A percentile compares a stretch with the other conserved stretches of the same genome.
phyloP scores from a whole-genome alignment of 2,113 vertebrate genomes.

The Gallinago undulata region DNA sequence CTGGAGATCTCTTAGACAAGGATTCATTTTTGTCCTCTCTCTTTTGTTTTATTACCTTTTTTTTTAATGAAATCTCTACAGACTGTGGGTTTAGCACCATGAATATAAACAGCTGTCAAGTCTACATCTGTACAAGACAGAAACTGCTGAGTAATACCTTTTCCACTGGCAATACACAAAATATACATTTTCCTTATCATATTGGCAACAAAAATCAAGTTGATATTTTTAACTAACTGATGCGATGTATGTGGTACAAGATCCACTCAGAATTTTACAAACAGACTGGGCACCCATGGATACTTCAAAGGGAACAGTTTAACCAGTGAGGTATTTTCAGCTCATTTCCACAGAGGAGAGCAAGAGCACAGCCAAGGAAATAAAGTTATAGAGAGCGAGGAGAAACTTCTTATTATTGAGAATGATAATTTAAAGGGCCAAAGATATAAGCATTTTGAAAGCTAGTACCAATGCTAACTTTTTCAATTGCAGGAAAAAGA shows the following conservation, averaged over 20 bases:
- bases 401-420: neutral
- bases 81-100: neutral
- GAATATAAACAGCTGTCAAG: neutral
- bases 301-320: neutral
- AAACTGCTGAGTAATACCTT: neutral
- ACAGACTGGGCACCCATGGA: neutral
- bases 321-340: neutral
- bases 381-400: neutral
- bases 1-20: neutral
- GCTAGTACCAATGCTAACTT: neutral
- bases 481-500: neutral
- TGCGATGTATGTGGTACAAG: neutral
- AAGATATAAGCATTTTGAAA: neutral
- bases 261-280: neutral
- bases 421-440: neutral
- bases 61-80: neutral
- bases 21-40: neutral
- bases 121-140: neutral
- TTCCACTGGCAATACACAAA: neutral
- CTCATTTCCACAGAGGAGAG: neutral
- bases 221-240: neutral
- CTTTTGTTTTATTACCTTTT: neutral
- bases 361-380: neutral
- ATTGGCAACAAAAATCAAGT: neutral
- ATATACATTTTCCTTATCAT: accelerated